phyloP scores from a whole-genome alignment of 2,888 invertebrate genomes.

The Lymantria dispar region DNA sequence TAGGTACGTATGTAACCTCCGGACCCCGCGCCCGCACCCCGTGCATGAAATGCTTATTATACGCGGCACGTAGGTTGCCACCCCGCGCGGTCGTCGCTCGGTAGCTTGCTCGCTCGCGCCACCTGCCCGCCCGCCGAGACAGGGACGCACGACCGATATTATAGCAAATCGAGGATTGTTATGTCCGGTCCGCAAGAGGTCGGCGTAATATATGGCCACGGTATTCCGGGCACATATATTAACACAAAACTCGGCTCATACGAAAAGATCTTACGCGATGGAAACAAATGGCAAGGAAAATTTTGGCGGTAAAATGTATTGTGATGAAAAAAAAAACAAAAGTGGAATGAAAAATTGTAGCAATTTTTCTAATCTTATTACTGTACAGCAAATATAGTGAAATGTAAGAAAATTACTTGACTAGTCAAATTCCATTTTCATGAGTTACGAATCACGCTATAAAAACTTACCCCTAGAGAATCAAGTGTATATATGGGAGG shows the following conservation, averaged over 20 bases:
- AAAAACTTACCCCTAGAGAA: background rate
- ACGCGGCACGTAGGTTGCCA: slow-evolving; percentile 79
- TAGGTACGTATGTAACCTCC: slow-evolving; percentile 75
- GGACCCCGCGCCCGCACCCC: slow-evolving; percentile 73
- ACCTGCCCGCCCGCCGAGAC: slow-evolving; percentile 52
- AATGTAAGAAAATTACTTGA: background rate
- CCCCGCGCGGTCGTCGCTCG: slow-evolving; percentile 59
- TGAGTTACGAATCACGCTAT: background rate
- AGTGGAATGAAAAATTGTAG: slow-evolving; percentile 62
- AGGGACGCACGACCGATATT: slow-evolving; percentile 77
- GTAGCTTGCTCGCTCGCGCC: slow-evolving; percentile 62
- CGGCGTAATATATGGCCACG: slow-evolving; percentile 82
- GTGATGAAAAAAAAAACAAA: slow-evolving; percentile 63
- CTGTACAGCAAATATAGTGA: slow-evolving; percentile 11
- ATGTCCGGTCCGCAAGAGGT: slow-evolving; percentile 83
- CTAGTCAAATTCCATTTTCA: background rate
- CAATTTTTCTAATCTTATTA: slow-evolving; percentile 56
- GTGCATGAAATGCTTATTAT: slow-evolving; percentile 85
- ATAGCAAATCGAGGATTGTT: slow-evolving; percentile 84
- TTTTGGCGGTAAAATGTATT: slow-evolving; percentile 76
- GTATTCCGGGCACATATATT: slow-evolving; percentile 83
- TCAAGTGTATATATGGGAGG: slow-evolving; percentile 3
- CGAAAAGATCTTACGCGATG: slow-evolving; percentile 81
- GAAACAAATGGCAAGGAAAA: slow-evolving; percentile 82
- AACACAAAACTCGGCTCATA: slow-evolving; percentile 81